A percentile compares a stretch with the other conserved stretches of the same genome.
phyloP scores from a whole-genome alignment of 2,113 vertebrate species.

The Myrmecobius fasciatus region DNA sequence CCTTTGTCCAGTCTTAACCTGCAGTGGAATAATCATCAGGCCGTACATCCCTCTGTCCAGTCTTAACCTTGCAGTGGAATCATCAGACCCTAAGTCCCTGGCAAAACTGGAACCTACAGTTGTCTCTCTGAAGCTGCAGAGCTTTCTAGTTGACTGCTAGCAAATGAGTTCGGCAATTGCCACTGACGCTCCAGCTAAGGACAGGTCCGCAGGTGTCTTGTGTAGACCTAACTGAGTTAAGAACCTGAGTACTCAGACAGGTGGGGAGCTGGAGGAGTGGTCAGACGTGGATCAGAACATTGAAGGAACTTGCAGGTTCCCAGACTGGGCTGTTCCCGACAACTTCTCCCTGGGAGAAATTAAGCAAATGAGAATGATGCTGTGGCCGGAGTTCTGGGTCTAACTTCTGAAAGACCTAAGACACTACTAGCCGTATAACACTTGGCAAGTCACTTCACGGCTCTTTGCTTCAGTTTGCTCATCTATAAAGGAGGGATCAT shows the following conservation, averaged over 20 bases:
- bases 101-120: too few relatives aligned
- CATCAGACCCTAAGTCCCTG: too few relatives aligned
- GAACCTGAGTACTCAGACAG: not conserved
- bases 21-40: too few relatives aligned
- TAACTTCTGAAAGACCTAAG: not conserved
- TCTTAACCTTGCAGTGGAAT: too few relatives aligned
- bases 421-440: not conserved
- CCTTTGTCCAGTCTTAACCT: too few relatives aligned
- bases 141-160: too few relatives aligned
- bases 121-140: too few relatives aligned
- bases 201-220: too few relatives aligned
- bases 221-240: not conserved
- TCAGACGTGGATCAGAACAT: not conserved
- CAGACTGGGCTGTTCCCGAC: not conserved
- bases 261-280: too few relatives aligned
- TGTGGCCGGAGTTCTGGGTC: not conserved
- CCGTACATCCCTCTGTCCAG: too few relatives aligned
- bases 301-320: not conserved
- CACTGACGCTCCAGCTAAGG: too few relatives aligned
- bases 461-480: not conserved
- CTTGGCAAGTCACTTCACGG: not conserved
- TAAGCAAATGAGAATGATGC: not conserved
- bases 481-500: not conserved
- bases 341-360: not conserved
- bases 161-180: too few relatives aligned